These are phyloP conservation scores for Drosophila sordidula DNA, from an alignment of 2,888 invertebrate species.

Conservation along the genomic window DNA sequence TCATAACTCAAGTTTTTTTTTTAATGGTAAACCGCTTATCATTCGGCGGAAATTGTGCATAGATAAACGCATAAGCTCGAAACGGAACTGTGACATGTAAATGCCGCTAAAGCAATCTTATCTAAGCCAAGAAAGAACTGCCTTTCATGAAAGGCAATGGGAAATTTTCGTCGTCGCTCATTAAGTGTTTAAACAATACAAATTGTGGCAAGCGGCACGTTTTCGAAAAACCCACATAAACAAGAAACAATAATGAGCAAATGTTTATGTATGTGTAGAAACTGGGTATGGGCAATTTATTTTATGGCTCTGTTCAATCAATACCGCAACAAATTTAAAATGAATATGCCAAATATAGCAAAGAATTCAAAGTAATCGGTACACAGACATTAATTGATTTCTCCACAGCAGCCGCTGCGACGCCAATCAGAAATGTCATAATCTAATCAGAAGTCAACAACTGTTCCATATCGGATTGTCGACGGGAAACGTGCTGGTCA, in stretches of 20 bases:
- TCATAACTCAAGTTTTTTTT: not conserved
- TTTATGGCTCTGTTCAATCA: constrained; percentile 34
- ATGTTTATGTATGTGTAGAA: constrained; percentile 26
- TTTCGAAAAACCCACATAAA: not conserved
- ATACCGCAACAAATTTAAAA: constrained; percentile 14
- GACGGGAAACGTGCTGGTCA: constrained; percentile 26
- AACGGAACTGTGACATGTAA: constrained; percentile 24
- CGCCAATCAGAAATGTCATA: constrained; percentile 46
- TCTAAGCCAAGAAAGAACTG: constrained; percentile 10
- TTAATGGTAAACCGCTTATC: constrained; percentile 16
- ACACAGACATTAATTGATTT: constrained; percentile 31
- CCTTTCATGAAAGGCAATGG: constrained; percentile 17
- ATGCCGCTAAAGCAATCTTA: constrained; percentile 35
- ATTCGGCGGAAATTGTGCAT: not conserved
- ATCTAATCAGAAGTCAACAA: constrained; percentile 48
- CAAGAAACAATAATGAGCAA: constrained; percentile 13
- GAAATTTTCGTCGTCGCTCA: constrained; percentile 5
- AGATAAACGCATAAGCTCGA: constrained; percentile 12
- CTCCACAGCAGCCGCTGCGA: constrained; percentile 53
- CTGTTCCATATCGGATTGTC: constrained; percentile 31
- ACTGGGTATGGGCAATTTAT: constrained; percentile 27
- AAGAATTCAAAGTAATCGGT: constrained; percentile 6
- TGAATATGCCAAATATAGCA: constrained; percentile 22
- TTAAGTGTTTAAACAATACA: constrained; percentile 15
- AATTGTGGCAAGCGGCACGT: constrained; percentile 20